phyloP scores from a whole-genome alignment of 2,113 vertebrate species.

The Shinisaurus crocodilurus region DNA sequence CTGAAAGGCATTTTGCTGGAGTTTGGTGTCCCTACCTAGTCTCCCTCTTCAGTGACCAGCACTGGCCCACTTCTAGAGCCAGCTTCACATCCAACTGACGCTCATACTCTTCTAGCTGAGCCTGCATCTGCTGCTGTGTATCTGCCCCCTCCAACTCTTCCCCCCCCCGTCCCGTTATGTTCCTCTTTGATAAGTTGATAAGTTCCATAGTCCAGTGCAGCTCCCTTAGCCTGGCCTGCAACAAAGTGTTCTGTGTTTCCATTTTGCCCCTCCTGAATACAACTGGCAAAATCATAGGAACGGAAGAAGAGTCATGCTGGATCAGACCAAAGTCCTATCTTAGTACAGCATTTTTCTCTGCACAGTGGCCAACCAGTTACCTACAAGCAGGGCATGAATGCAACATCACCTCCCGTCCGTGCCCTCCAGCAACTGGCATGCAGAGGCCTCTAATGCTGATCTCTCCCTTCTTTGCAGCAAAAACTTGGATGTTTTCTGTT shows the following conservation, averaged over 20 bases:
- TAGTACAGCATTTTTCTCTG: too few species aligned
- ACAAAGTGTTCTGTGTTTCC: neutral
- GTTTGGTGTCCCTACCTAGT: too few species aligned
- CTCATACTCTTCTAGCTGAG: conserved; percentile 85
- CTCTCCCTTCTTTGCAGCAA: neutral
- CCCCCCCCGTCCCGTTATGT: conserved; percentile 71
- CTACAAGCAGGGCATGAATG: too few species aligned
- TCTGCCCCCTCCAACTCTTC: conserved; percentile 80
- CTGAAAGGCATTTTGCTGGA: too few species aligned
- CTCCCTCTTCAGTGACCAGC: conserved; percentile 64
- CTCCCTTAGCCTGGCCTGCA: conserved; percentile 73
- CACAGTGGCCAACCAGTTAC: too few species aligned
- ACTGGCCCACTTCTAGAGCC: conserved; percentile 81
- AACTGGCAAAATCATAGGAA: neutral
- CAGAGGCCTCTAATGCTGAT: too few species aligned
- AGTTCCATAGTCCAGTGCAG: conserved; percentile 77
- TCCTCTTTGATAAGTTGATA: conserved; percentile 70
- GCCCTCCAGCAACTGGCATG: too few species aligned
- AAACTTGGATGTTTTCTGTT: neutral
- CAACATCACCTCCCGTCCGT: too few species aligned
- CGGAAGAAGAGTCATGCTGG: too few species aligned
- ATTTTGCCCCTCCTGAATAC: neutral
- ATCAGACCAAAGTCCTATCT: too few species aligned
- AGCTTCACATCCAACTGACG: conserved; percentile 85
- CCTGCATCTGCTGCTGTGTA: conserved; percentile 73